Base-by-base conservation (phyloP, 1,140 invertebrate genomes). In the Calephelis virginiensis region DNA sequence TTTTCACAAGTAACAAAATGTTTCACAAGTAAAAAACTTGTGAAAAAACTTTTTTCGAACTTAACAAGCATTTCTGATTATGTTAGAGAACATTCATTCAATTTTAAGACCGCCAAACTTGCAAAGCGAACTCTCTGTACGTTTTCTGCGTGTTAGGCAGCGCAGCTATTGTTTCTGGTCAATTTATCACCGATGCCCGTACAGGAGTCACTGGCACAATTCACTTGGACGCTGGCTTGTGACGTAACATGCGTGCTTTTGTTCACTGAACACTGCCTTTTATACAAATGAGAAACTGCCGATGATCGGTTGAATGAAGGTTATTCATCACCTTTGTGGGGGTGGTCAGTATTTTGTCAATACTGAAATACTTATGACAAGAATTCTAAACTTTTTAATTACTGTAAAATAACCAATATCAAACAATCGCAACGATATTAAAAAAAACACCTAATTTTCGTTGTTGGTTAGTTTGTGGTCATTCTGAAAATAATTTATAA, bases 191-290 rank as follows among this genome's bases (percentile, higher is more conserved):
- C 67, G 61, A 43, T 68, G 63, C 64, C 67, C 65, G 68, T 74
- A 74, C 71, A 72, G 74, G 65, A 77, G 69, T 68, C 72, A 70
- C 63, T 65, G 68, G 77, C 74, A 77, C 73, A 84, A 83, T 83
- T 82, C 81, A 82, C 77, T 83, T 71, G 76, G 81, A 71, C 74
- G 76, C 73, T 61, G 72, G 74, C 78, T 63, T 77, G 72, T 82
- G 82, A 80, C 69, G 73, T 47, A 59, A 40, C 61, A 59, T 60
- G 66, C 63, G 66, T 50, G 67, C 70, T 64, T 82, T 84, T 82
- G 82, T 82, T 69, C 45, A 59, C 68, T 46, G 64, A 62, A 70
- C 64, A 64, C 62, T 71, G 50, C 53, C 68, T 47, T 66, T 75
- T 71, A 80, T 80, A 74, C 75, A 76, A 76, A 81, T 81, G 74